phyloP scores from a whole-genome alignment of 2,113 vertebrate species.

The Bostrychus sinensis region DNA sequence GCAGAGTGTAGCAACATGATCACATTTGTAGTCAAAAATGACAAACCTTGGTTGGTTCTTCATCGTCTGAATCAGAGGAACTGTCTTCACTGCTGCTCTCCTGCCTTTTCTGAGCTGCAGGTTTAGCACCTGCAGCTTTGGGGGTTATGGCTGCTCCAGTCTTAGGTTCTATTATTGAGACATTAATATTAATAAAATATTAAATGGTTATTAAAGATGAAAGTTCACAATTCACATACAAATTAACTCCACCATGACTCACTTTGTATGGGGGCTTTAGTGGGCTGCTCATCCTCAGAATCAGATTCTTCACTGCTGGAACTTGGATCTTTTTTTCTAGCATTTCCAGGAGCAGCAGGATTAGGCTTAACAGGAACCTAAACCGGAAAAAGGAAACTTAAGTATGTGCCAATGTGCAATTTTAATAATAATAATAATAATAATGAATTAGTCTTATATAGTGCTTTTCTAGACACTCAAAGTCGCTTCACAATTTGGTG shows the following conservation, averaged over 20 bases:
- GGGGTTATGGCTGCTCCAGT: conserved; percentile 27
- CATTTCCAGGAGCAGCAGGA: conserved; percentile 32
- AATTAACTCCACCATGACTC: background rate
- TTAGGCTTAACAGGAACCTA: conserved; percentile 46
- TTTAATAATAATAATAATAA: too few relatives aligned
- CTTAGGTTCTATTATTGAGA: conserved; percentile 58
- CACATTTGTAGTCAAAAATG: background rate
- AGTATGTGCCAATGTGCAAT: background rate
- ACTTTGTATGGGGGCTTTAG: conserved; percentile 72
- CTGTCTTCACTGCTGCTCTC: conserved; percentile 79
- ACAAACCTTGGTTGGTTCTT: conserved; percentile 74
- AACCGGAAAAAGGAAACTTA: conserved; percentile 6
- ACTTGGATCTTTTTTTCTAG: conserved; percentile 80
- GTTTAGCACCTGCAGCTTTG: conserved; percentile 58
- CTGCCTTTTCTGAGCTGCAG: conserved; percentile 63
- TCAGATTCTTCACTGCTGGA: conserved; percentile 84
- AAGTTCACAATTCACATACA: background rate
- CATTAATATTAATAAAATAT: background rate
- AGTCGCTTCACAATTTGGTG: too few relatives aligned
- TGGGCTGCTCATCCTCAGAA: conserved; percentile 72
- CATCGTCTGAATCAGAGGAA: conserved; percentile 80
- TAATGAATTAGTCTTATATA: too few relatives aligned
- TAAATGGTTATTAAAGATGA: background rate
- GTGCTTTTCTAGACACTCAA: too few relatives aligned
- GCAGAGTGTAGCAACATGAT: background rate